Evolutionary conservation across 2,797 vertebrate genomes (phyloP), one percentile per base, ranked within the genome.

Genomic region (Euthynnus affinis): DNA sequence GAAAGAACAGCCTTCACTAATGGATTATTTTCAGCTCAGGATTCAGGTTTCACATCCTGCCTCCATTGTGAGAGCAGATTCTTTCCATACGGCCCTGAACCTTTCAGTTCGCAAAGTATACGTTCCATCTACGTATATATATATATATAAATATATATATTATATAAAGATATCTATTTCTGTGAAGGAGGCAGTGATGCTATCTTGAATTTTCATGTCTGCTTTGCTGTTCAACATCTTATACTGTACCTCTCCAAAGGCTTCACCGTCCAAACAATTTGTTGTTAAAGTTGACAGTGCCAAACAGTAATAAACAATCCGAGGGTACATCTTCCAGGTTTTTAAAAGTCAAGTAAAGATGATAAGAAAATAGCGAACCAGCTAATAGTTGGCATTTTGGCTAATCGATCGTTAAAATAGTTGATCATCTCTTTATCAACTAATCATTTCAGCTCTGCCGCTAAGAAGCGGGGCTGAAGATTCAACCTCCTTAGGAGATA

Each of bases 1-100:
- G 80, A 88, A 87, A 88, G 82, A 90, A 76, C 83, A 87, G 66
- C 84, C 78, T 88, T 90, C 84, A 81, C 89, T 90, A 89, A 91
- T 91, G 87, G 83, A 89, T 91, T 88, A 87, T 90, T 90, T 83
- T 92, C 83, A 82, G 85, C 80, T 81, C 84, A 74, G 79, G 53
- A 59, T 84, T 70, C 81, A 75, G 85, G 74, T 80, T 90, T 84
- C 73, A 77, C 82, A 73, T 88, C 69, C 56, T 72, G 82, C 76
- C 55, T 76, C 65, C 48, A 20, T 85, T 81, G 66, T 82, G 55
- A 57, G 0, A 6, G 57, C 68, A 51, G 25, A 51, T 78, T 78
- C 55, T 74, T 7, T 73, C 65, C 25, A 3, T 12, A 4, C 74
- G 63, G 78, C 58, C 13, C 40, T 78, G 44, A 85, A 77, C 59